Conservation (phyloP, 2,113 vertebrate genomes). For the Columba janthina region DNA sequence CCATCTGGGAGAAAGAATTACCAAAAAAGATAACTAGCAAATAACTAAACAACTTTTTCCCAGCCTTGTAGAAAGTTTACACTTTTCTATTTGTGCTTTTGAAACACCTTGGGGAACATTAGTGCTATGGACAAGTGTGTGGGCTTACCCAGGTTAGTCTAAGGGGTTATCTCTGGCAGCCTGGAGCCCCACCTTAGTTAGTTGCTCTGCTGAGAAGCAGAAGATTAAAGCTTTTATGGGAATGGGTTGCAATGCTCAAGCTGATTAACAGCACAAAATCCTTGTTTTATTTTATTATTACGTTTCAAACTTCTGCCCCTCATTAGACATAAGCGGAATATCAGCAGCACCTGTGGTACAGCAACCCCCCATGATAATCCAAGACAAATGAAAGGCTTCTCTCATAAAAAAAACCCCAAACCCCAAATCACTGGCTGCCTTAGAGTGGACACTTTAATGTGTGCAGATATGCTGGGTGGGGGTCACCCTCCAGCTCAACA, state of each 20-base stretch:
- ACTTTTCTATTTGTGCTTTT: not conserved
- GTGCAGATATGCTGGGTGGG: not conserved
- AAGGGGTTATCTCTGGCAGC: not conserved
- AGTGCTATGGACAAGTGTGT: accelerated
- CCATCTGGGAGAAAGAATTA: not conserved
- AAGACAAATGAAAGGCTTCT: not conserved
- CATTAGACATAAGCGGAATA: not conserved
- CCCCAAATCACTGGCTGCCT: not conserved
- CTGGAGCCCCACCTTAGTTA: not conserved
- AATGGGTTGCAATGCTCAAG: not conserved
- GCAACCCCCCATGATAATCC: not conserved
- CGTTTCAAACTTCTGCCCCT: not conserved
- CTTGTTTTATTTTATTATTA: not conserved
- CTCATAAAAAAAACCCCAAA: not conserved
- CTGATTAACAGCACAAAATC: not conserved
- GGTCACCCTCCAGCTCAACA: not conserved
- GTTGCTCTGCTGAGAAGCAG: not conserved
- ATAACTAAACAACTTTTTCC: not conserved
- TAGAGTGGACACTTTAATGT: not conserved
- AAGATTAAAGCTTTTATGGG: not conserved
- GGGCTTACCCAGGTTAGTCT: not conserved
- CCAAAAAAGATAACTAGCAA: not conserved
- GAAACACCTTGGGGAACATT: not conserved
- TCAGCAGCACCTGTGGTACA: not conserved
- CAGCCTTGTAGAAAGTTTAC: not conserved